Percentiles rank a stretch among this genome's conserved stretches.
Evolutionary conservation across 2,888 invertebrate genomes (phyloP).

Genomic region (Piscicola geometra): DNA sequence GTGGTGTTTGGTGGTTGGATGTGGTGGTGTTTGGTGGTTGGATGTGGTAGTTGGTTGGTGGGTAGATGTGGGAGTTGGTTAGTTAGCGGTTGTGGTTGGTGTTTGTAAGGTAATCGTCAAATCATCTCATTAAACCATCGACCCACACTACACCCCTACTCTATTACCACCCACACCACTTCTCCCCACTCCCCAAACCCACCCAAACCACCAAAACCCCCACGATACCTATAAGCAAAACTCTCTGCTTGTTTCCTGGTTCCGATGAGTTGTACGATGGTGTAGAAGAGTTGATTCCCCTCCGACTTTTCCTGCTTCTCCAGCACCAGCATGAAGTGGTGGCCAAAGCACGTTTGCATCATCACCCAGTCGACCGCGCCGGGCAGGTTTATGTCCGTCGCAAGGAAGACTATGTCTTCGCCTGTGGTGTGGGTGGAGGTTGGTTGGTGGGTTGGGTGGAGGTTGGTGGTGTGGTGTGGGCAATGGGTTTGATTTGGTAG

Average conservation of each 20-base stretch:
- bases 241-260: conserved; percentile 97
- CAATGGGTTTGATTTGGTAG: too few species aligned
- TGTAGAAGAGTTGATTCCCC: conserved; percentile 65
- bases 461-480: background rate
- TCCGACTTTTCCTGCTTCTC: conserved; percentile 86
- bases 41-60: too few species aligned
- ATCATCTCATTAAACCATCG: too few species aligned
- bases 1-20: too few species aligned
- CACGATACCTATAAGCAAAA: conserved; percentile 78
- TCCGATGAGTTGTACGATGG: conserved; percentile 97
- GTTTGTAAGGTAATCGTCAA: too few species aligned
- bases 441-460: background rate
- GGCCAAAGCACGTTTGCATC: conserved; percentile 99
- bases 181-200: too few species aligned
- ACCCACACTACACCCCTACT: too few species aligned
- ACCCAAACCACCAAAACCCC: background rate
- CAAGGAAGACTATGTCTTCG: conserved; percentile 98
- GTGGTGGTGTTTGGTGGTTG: too few species aligned
- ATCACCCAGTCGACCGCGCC: conserved; percentile 98
- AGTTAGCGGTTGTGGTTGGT: too few species aligned
- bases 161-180: too few species aligned
- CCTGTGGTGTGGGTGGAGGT: conserved; percentile 57
- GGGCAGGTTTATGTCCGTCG: conserved; percentile 97
- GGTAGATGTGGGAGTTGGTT: too few species aligned
- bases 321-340: conserved; percentile 97